Percentiles rank a stretch among this genome's conserved stretches.
Evolutionary conservation across 1,140 invertebrate genomes (phyloP).

Genomic region (Pseudomyrmex sp.): DNA sequence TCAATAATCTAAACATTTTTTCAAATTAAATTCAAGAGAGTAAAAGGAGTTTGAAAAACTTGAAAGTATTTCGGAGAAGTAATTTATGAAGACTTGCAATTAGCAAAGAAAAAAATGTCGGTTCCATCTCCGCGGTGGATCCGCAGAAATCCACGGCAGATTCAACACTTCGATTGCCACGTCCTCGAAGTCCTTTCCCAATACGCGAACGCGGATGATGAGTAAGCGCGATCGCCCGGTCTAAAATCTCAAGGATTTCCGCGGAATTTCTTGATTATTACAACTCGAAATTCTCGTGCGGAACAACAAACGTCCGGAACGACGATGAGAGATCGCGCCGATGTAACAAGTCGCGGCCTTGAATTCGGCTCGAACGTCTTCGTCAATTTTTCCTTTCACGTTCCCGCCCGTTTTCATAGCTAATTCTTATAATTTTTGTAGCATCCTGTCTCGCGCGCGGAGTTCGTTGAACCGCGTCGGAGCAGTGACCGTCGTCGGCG

Average conservation of each 20-base stretch:
- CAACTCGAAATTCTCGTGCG: slow-evolving; percentile 23
- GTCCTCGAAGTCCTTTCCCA: slow-evolving; percentile 43
- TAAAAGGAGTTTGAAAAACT: no score
- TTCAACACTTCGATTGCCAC: slow-evolving; percentile 46
- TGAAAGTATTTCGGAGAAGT: no score
- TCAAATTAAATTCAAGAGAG: no score
- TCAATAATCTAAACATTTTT: no score
- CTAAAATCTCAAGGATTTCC: slow-evolving; percentile 42
- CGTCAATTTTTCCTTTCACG: slow-evolving; percentile 27
- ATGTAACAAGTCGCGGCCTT: slow-evolving; percentile 17
- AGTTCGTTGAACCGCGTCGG: slow-evolving; percentile 64
- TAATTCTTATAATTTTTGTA: slow-evolving; percentile 38
- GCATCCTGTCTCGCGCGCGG: slow-evolving; percentile 5
- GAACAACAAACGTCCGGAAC: slow-evolving; percentile 12
- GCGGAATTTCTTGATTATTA: slow-evolving; percentile 56
- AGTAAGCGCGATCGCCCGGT: background rate
- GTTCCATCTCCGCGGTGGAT: background rate
- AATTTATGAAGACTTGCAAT: no score
- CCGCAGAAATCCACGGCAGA: slow-evolving; percentile 13
- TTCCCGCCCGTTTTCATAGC: slow-evolving; percentile 17
- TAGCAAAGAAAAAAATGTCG: no score
- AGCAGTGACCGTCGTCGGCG: slow-evolving; percentile 50
- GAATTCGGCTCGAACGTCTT: background rate
- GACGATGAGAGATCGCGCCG: slow-evolving; percentile 60
- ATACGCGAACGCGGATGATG: background rate